These are phyloP conservation scores for Xestia sexstrigata DNA, from an alignment of 2,888 invertebrate species.

Conservation along the genomic window DNA sequence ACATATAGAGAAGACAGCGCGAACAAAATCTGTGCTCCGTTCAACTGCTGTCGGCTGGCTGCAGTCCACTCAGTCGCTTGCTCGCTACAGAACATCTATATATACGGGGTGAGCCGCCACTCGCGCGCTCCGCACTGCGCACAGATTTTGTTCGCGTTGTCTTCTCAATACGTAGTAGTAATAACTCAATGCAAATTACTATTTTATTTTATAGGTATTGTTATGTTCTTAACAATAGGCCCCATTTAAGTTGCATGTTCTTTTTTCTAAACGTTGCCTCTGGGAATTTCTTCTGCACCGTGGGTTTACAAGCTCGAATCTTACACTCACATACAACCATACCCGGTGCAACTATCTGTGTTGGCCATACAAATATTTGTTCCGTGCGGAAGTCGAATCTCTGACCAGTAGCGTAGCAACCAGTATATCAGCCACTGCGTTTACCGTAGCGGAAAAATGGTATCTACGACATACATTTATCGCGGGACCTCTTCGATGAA, in stretches of 20 bases:
- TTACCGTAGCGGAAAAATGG: background rate
- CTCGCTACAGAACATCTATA: no score
- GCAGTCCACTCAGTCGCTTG: no score
- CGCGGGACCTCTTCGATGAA: constrained; percentile 10
- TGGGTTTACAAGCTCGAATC: constrained; percentile 19
- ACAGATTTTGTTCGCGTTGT: no score
- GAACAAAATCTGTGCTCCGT: no score
- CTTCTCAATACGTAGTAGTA: no score
- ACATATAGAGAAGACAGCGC: no score
- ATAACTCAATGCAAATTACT: constrained; percentile 24
- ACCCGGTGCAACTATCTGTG: constrained; percentile 23
- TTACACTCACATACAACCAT: constrained; percentile 19
- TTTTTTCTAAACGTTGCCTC: constrained; percentile 26
- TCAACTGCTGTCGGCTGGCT: no score
- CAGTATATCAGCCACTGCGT: constrained; percentile 4
- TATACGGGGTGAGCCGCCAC: no score
- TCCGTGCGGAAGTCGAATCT: constrained; percentile 13
- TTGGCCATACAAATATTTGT: constrained; percentile 32
- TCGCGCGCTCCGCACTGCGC: no score
- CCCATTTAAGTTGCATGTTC: constrained; percentile 44
- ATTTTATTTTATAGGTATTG: constrained; percentile 26
- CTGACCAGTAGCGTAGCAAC: constrained; percentile 26
- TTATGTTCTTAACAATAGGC: constrained; percentile 26
- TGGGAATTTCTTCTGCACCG: constrained; percentile 31
- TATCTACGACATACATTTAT: constrained; percentile 8